Conservation (phyloP, 2,113 vertebrate species). For the Pterocles burchelli region DNA sequence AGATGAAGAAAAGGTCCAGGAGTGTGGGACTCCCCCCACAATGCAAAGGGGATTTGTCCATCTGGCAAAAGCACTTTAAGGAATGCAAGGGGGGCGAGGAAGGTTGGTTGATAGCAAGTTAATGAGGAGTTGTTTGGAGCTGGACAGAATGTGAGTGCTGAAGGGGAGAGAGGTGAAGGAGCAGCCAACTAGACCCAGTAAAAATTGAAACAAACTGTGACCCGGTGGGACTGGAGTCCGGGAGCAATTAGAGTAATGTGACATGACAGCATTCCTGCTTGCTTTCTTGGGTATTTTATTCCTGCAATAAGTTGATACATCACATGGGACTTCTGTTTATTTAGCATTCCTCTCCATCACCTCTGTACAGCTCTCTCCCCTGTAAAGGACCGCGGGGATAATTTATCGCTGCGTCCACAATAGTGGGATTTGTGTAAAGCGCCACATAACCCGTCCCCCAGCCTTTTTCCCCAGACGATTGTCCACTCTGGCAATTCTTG, state of each 20-base stretch:
- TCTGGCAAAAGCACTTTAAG: neutral
- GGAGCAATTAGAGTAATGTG: slow-evolving; percentile 51
- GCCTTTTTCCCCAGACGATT: neutral
- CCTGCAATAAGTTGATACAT: slow-evolving; percentile 45
- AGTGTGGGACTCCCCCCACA: too few species aligned
- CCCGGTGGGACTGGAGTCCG: neutral
- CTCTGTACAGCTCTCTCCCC: neutral
- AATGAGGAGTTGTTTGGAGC: slow-evolving; percentile 32
- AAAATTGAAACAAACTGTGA: slow-evolving; percentile 54
- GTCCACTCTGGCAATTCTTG: neutral
- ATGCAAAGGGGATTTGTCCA: neutral
- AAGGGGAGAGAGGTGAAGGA: slow-evolving; percentile 38
- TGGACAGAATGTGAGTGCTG: neutral
- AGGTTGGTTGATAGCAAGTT: neutral
- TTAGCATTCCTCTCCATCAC: slow-evolving; percentile 53
- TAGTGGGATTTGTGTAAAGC: slow-evolving; percentile 15
- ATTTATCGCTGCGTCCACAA: slow-evolving; percentile 21
- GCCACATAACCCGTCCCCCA: neutral
- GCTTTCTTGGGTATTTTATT: slow-evolving; percentile 33
- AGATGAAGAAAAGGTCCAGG: neutral
- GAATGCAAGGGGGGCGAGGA: neutral
- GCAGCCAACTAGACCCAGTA: neutral
- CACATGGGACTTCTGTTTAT: slow-evolving; percentile 51
- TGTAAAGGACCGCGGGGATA: neutral
- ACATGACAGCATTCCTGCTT: slow-evolving; percentile 58